Evolutionary conservation across 1,140 invertebrate species (phyloP), one percentile per base, ranked within the genome.

Genomic region (Hormaphis cornu): DNA sequence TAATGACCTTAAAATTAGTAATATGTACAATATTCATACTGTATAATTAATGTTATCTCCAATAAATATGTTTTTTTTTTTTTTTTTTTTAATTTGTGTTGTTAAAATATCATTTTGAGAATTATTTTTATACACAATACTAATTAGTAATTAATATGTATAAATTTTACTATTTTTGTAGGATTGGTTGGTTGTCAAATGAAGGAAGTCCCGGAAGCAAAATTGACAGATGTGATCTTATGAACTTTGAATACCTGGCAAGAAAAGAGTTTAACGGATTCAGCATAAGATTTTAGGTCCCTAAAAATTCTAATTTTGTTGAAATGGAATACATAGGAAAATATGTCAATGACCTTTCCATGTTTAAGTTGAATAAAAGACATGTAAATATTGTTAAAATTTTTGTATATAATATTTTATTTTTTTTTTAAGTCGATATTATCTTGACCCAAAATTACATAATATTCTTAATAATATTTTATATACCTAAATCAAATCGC

Each of bases 201-300:
- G 88, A 87, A 10, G 91, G 92, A 22, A 90, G 89, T 71, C 91
- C 91, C 1, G 89, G 89, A 54, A 87, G 87, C 75, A 83, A 89
- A 78, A 91, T 95, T 70, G 86, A 93, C 71, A 84, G 84, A 50
- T 89, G 89, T 74, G 89, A 92, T 72, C 81, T 93, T 26, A 83
- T 82, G 50, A 92, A 93, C 77, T 89, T 87, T 83, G 86, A 89
- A 75, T 88, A 86, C 74, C 80, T 92, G 22, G 82, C 85, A n/a
- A 83, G 84, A 74, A 83, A 85, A 71, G 88, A 90, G 69, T 92
- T 90, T 77, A 84, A 84, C 75, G 86, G 86, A 71, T 95, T 92
- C 76, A 86, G 83, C 54, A 88, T 93, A 80, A 82, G 91, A 74
- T 93, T 93, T 81, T 93, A 81, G 85, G 50, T 44, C 26, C 0